These are phyloP conservation scores for Mylabris phalerata DNA, from an alignment of 1,140 invertebrate species.

Conservation along the genomic window DNA sequence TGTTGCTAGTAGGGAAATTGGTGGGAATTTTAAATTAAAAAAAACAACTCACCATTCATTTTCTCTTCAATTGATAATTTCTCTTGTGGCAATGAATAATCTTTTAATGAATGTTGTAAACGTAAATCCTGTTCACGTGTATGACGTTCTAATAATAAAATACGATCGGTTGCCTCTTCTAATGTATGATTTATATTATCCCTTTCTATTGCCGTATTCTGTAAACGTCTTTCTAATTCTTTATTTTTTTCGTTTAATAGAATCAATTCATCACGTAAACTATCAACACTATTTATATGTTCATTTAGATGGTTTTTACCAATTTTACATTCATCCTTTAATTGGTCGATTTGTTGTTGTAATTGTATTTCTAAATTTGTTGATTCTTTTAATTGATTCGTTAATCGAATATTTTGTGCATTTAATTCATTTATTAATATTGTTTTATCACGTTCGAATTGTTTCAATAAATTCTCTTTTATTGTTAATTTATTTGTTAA, in stretches of 20 bases:
- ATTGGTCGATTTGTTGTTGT: slow-evolving; percentile 66
- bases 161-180: slow-evolving; percentile 85
- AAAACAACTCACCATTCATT: slow-evolving; percentile 43
- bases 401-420: slow-evolving; percentile 84
- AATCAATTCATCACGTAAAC: slow-evolving; percentile 80
- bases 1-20: too few species aligned
- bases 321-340: slow-evolving; percentile 77
- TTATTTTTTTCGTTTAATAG: slow-evolving; percentile 75
- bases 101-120: slow-evolving; percentile 54
- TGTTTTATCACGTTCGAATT: slow-evolving; percentile 71
- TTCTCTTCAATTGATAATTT: slow-evolving; percentile 57
- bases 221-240: slow-evolving; percentile 75
- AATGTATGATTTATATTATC: slow-evolving; percentile 68
- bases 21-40: too few species aligned
- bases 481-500: slow-evolving; percentile 61
- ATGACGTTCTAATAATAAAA: slow-evolving; percentile 74
- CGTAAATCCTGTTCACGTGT: slow-evolving; percentile 69
- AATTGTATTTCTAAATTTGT: slow-evolving; percentile 66
- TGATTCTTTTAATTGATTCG: slow-evolving; percentile 71
- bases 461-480: slow-evolving; percentile 55
- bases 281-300: slow-evolving; percentile 82
- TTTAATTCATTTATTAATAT: slow-evolving; percentile 73
- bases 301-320: slow-evolving; percentile 62
- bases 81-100: slow-evolving; percentile 53
- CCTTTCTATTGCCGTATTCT: slow-evolving; percentile 66